These are phyloP conservation scores for Hemicrepidius hirtus DNA, from an alignment of 2,888 invertebrate species.

Conservation along the genomic window DNA sequence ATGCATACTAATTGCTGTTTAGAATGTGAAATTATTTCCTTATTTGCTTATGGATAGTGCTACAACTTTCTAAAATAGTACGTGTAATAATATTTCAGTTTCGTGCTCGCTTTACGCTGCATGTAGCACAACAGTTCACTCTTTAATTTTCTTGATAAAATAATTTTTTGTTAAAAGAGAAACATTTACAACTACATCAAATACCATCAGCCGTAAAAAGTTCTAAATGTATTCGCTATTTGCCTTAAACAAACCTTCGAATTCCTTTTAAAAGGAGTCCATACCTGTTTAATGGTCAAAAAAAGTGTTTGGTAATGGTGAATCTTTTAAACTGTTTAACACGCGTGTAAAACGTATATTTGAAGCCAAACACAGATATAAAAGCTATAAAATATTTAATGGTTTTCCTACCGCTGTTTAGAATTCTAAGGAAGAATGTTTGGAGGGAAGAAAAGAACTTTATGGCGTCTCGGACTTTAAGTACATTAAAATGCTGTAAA, in stretches of 20 bases:
- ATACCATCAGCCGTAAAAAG: conserved; percentile 24
- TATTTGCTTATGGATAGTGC: conserved; percentile 16
- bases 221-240: conserved; percentile 23
- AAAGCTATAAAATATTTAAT: conserved; percentile 62
- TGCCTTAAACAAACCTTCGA: conserved; percentile 35
- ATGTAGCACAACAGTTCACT: conserved; percentile 15
- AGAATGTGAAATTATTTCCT: conserved; percentile 39
- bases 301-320: conserved; percentile 49
- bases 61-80: conserved; percentile 28
- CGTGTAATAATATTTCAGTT: conserved; percentile 14
- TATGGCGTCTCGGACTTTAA: conserved; percentile 47
- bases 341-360: conserved; percentile 59
- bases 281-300: conserved; percentile 37
- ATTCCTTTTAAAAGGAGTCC: conserved; percentile 22
- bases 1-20: conserved; percentile 45
- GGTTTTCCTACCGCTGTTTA: conserved; percentile 59
- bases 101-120: conserved; percentile 21
- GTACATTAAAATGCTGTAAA: conserved; percentile 51
- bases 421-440: conserved; percentile 57
- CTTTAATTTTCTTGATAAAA: conserved; percentile 22
- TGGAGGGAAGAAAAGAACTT: conserved; percentile 56
- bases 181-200: conserved; percentile 12
- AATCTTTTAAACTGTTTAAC: conserved; percentile 54
- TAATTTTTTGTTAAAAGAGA: conserved; percentile 3
- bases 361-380: conserved; percentile 61